Evolutionary conservation across 2,888 invertebrate genomes (phyloP).

Genomic region (Petrolisthes cinctipes): DNA sequence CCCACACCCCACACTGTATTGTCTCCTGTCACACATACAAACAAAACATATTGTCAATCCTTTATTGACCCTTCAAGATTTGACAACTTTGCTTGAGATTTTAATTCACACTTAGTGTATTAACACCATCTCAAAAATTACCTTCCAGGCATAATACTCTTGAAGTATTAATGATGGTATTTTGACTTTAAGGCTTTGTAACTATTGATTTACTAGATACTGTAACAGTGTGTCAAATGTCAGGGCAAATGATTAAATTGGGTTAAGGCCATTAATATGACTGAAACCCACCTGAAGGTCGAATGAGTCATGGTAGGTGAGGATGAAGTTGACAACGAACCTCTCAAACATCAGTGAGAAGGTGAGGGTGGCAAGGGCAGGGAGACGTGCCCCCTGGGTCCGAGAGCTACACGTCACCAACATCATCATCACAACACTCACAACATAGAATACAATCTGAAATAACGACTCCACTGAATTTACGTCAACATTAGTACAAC

Average conservation of each 20-base stretch:
- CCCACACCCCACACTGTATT: neutral
- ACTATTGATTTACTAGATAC: neutral
- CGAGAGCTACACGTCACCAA: constrained; percentile 22
- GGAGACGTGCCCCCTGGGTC: constrained; percentile 14
- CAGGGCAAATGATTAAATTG: neutral
- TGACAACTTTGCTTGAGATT: too few species aligned
- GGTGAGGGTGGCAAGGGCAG: constrained; percentile 21
- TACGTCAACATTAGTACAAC: neutral
- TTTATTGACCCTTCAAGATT: neutral
- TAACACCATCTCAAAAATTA: too few species aligned
- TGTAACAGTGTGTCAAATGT: neutral
- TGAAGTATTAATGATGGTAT: too few species aligned
- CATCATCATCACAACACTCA: constrained; percentile 18
- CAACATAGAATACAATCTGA: constrained; percentile 43
- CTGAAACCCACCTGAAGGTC: constrained; percentile 11
- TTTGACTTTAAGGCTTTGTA: too few species aligned
- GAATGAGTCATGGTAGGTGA: neutral
- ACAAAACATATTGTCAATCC: neutral
- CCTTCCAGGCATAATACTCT: too few species aligned
- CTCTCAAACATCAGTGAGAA: constrained; percentile 23
- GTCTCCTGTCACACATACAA: neutral
- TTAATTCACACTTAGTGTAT: too few species aligned
- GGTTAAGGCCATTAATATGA: neutral
- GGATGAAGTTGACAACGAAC: neutral
- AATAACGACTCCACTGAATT: too few species aligned